Conservation (phyloP, 2,888 invertebrate species). For the Timandra comae region DNA sequence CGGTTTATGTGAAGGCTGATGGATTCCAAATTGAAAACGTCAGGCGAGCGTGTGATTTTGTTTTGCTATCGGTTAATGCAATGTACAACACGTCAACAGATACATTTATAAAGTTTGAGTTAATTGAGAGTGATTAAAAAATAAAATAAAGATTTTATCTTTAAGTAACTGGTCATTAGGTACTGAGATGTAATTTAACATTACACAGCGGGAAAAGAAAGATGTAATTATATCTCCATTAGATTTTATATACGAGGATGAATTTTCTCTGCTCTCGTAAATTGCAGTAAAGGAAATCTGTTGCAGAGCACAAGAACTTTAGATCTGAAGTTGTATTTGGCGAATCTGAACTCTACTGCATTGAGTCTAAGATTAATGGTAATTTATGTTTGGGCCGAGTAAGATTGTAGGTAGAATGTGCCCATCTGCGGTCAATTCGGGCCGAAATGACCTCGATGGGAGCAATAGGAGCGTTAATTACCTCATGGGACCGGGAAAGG, state of each 20-base stretch:
- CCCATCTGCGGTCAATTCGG: slow-evolving; percentile 16
- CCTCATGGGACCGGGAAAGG: slow-evolving; percentile 11
- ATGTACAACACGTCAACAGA: too few species aligned
- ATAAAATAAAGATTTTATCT: too few species aligned
- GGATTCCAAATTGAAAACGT: slow-evolving; percentile 19
- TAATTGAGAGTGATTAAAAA: too few species aligned
- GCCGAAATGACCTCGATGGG: slow-evolving; percentile 13
- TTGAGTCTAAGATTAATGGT: not conserved
- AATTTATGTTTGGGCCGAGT: not conserved
- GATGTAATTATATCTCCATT: too few species aligned
- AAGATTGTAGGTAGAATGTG: slow-evolving; percentile 9
- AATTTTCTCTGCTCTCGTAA: too few species aligned
- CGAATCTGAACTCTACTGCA: not conserved
- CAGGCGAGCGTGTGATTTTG: slow-evolving; percentile 15
- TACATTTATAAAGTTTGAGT: too few species aligned
- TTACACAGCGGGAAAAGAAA: too few species aligned
- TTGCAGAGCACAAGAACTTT: not conserved
- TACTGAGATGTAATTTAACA: too few species aligned
- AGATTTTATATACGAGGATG: too few species aligned
- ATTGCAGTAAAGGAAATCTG: not conserved
- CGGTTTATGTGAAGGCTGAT: slow-evolving; percentile 18
- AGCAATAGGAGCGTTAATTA: slow-evolving; percentile 18
- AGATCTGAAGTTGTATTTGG: not conserved
- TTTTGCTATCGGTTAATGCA: slow-evolving; percentile 8
- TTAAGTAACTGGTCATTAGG: too few species aligned